phyloP scores from a whole-genome alignment of 2,797 vertebrate genomes.

The Furcifer pardalis region DNA sequence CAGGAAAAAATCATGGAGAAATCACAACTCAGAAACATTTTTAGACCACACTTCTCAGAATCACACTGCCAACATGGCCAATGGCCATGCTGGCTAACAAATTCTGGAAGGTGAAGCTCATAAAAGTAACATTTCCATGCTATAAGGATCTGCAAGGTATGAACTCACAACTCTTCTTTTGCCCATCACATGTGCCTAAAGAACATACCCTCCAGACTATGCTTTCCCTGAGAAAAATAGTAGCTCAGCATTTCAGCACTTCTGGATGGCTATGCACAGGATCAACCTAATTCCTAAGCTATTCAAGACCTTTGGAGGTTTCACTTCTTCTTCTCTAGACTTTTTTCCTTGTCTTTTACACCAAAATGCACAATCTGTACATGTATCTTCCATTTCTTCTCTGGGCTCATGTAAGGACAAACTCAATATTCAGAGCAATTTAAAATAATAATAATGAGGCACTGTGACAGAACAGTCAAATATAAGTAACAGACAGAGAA shows the following conservation, averaged over 20 bases:
- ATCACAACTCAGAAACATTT: too few species aligned
- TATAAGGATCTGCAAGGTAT: background rate
- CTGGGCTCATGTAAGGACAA: background rate
- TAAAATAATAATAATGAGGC: background rate
- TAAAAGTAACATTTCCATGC: too few species aligned
- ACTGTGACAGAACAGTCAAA: background rate
- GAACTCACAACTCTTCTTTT: background rate
- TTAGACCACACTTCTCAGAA: too few species aligned
- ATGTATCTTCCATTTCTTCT: background rate
- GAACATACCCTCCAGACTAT: background rate
- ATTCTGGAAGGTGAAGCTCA: too few species aligned
- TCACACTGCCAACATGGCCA: too few species aligned
- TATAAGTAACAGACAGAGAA: background rate
- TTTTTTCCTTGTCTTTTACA: background rate
- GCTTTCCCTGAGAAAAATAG: background rate
- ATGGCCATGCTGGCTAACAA: too few species aligned
- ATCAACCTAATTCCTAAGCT: background rate
- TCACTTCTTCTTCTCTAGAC: background rate
- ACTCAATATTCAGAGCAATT: background rate
- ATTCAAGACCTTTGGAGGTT: accelerated
- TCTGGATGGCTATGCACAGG: background rate
- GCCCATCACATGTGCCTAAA: background rate
- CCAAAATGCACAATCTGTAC: background rate
- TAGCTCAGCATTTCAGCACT: background rate
- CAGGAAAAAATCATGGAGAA: background rate